These are phyloP conservation scores for Yponomeuta plumbellus DNA, from an alignment of 2,888 invertebrate genomes.

Conservation along the genomic window DNA sequence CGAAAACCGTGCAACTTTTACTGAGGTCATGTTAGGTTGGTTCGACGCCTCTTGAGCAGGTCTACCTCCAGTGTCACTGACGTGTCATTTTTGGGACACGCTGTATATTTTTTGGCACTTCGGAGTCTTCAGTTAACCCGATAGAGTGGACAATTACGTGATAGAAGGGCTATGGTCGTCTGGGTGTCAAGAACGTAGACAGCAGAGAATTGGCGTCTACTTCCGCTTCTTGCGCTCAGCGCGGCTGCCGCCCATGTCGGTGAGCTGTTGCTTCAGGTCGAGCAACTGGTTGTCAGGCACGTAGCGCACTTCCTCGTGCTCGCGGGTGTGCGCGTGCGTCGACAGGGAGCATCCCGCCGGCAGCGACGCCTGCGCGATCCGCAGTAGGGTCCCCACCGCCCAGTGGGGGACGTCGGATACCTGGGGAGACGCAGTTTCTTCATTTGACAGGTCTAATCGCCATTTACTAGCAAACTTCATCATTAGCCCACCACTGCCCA, in stretches of 20 bases:
- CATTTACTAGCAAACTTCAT: no score
- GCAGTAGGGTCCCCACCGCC: slow-evolving; percentile 82
- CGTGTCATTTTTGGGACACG: no score
- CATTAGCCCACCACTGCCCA: no score
- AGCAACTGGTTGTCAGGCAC: slow-evolving; percentile 90
- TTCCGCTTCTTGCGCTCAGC: slow-evolving; percentile 56
- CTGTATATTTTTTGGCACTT: no score
- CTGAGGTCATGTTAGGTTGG: no score
- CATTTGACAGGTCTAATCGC: no score
- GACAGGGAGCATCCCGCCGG: slow-evolving; percentile 87
- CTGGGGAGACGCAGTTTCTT: slow-evolving; percentile 40
- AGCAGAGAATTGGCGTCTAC: not conserved
- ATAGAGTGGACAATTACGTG: no score
- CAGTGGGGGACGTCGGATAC: slow-evolving; percentile 79
- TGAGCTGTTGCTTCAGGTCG: slow-evolving; percentile 84
- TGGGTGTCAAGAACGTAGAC: not conserved
- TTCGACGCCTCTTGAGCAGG: no score
- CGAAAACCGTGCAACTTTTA: no score
- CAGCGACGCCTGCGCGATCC: slow-evolving; percentile 82
- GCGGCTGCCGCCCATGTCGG: slow-evolving; percentile 78
- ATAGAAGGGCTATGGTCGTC: no score
- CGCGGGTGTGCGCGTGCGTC: slow-evolving; percentile 80
- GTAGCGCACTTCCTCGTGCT: slow-evolving; percentile 82
- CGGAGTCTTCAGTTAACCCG: no score
- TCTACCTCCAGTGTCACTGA: no score